phyloP scores from a whole-genome alignment of 1,140 invertebrate genomes.

The Atta colombica region DNA sequence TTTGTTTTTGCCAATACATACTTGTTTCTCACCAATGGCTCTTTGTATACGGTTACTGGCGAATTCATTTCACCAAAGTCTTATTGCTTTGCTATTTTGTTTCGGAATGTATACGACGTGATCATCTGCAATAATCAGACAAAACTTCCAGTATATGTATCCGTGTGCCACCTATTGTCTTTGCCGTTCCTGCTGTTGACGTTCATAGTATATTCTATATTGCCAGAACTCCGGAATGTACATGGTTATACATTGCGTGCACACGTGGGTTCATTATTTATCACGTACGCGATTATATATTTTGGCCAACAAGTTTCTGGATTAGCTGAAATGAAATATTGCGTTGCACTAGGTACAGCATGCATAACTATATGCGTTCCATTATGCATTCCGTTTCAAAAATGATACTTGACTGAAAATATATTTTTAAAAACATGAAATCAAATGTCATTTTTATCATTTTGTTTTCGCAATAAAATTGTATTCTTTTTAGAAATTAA shows the following conservation, averaged over 20 bases:
- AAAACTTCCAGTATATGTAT: constrained; percentile 12
- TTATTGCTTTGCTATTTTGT: constrained; percentile 70
- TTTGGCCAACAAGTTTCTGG: constrained; percentile 76
- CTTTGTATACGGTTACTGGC: constrained; percentile 80
- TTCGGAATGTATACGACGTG: constrained; percentile 43
- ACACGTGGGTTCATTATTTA: constrained; percentile 84
- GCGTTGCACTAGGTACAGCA: constrained; percentile 85
- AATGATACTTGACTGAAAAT: too few species aligned
- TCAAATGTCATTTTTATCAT: too few species aligned
- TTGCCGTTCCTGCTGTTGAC: constrained; percentile 87
- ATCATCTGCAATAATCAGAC: constrained; percentile 43
- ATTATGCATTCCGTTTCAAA: too few species aligned
- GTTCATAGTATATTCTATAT: constrained; percentile 85
- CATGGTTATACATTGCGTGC: constrained; percentile 87
- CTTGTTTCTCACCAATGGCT: constrained; percentile 86
- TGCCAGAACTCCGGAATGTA: constrained; percentile 87
- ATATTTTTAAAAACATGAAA: too few species aligned
- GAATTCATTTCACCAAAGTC: constrained; percentile 21
- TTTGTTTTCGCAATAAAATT: too few species aligned
- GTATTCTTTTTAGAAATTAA: too few species aligned
- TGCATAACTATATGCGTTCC: not conserved
- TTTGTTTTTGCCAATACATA: constrained; percentile 85
- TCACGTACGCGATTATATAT: constrained; percentile 86
- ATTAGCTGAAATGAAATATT: constrained; percentile 82
- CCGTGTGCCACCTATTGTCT: constrained; percentile 85